Conservation (phyloP, 1,140 invertebrate species). For the Bemisia tabaci region DNA sequence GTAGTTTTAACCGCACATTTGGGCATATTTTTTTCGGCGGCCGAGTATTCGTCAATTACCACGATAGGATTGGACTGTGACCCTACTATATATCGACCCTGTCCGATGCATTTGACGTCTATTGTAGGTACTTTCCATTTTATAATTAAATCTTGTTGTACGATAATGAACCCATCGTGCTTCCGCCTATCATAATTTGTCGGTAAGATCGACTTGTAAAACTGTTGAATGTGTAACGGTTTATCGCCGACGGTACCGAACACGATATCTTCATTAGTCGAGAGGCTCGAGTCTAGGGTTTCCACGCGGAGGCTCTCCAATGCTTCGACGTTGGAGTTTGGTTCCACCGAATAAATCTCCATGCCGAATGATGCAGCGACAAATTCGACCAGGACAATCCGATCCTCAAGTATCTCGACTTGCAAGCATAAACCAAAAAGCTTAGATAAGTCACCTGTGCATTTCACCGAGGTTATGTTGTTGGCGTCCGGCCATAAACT, state of each 20-base stretch:
- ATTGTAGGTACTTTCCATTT: background rate
- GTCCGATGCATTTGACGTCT: background rate
- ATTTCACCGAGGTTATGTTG: background rate
- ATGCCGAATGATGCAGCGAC: background rate
- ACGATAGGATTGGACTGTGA: background rate
- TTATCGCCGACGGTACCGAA: background rate
- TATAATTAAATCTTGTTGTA: background rate
- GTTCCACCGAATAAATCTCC: background rate
- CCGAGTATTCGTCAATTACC: too few species aligned
- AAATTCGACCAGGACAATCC: background rate
- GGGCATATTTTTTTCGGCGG: too few species aligned
- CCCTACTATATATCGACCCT: background rate
- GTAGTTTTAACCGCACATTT: too few species aligned
- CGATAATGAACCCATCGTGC: background rate
- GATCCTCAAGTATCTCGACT: background rate
- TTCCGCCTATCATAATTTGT: background rate
- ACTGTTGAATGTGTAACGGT: background rate
- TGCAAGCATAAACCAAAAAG: background rate
- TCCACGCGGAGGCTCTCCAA: too few species aligned
- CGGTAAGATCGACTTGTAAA: background rate
- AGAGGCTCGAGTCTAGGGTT: too few species aligned
- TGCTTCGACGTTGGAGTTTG: background rate
- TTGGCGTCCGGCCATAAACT: background rate
- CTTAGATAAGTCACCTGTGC: background rate
- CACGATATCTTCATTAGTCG: too few species aligned